phyloP scores from a whole-genome alignment of 2,797 vertebrate species.

The Miichthys miiuy region DNA sequence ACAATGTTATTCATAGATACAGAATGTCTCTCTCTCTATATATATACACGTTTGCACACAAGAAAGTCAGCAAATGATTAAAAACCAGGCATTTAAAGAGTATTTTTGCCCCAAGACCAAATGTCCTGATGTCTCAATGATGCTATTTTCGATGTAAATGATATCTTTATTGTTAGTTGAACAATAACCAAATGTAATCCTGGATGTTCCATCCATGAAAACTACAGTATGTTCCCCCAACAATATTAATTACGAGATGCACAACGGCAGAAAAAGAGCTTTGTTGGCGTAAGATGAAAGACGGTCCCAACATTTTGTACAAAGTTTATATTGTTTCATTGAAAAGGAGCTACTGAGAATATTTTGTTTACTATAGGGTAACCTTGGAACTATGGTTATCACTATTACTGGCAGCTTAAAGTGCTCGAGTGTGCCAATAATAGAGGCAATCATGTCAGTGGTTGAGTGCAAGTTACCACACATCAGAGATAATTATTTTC shows the following conservation, averaged over 20 bases:
- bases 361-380: slow-evolving; percentile 30
- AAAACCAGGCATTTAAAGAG: slow-evolving; percentile 7
- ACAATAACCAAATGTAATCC: background rate
- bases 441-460: slow-evolving; percentile 12
- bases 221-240: background rate
- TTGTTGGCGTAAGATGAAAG: slow-evolving; percentile 4
- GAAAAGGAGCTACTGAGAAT: slow-evolving; percentile 14
- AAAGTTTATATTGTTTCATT: slow-evolving; percentile 23
- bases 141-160: background rate
- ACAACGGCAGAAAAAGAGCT: slow-evolving; percentile 4
- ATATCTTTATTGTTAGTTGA: background rate
- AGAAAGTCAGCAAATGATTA: slow-evolving; percentile 16
- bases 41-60: slow-evolving; percentile 11
- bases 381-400: slow-evolving; percentile 4
- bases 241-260: background rate
- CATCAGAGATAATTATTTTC: slow-evolving; percentile 40
- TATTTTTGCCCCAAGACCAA: slow-evolving; percentile 11
- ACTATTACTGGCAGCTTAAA: slow-evolving; percentile 19
- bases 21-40: slow-evolving; percentile 26
- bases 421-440: background rate
- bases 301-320: slow-evolving; percentile 33
- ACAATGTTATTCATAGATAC: background rate
- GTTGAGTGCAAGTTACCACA: slow-evolving; percentile 11
- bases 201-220: background rate
- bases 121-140: background rate